Evolutionary conservation across 2,113 vertebrate genomes (phyloP).

Genomic region (Clarias macrocephalus): DNA sequence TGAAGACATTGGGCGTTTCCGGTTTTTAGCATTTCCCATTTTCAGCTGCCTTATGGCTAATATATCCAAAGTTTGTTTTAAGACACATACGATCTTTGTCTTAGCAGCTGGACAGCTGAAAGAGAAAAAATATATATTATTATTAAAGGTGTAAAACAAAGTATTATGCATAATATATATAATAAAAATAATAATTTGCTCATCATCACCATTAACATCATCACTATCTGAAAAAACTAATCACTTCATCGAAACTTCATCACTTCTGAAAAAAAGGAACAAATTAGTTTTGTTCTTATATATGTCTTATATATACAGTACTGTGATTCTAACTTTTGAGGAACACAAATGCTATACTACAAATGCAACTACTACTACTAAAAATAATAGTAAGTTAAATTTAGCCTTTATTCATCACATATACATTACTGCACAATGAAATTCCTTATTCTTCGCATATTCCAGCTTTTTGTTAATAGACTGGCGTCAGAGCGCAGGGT

Average conservation of each 20-base stretch:
- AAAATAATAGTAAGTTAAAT: neutral
- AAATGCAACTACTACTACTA: neutral
- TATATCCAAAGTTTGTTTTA: neutral
- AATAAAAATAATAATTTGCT: neutral
- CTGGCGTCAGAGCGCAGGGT: no score
- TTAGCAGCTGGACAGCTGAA: neutral
- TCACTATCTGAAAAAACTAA: neutral
- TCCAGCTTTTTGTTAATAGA: no score
- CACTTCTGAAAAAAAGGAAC: neutral
- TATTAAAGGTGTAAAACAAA: neutral
- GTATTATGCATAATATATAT: neutral
- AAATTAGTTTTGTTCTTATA: neutral
- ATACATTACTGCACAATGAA: no score
- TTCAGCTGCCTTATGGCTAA: neutral
- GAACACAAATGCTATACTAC: neutral
- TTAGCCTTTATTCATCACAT: no score
- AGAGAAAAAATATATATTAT: neutral
- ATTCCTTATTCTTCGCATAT: no score
- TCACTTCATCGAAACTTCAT: no score
- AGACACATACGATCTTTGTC: no score
- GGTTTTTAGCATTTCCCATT: neutral
- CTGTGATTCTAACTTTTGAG: neutral
- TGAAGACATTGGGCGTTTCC: neutral
- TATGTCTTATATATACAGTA: neutral
- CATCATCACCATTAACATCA: neutral